These are phyloP conservation scores for Lysandra bellargus DNA, from an alignment of 2,888 invertebrate genomes.

Conservation along the genomic window DNA sequence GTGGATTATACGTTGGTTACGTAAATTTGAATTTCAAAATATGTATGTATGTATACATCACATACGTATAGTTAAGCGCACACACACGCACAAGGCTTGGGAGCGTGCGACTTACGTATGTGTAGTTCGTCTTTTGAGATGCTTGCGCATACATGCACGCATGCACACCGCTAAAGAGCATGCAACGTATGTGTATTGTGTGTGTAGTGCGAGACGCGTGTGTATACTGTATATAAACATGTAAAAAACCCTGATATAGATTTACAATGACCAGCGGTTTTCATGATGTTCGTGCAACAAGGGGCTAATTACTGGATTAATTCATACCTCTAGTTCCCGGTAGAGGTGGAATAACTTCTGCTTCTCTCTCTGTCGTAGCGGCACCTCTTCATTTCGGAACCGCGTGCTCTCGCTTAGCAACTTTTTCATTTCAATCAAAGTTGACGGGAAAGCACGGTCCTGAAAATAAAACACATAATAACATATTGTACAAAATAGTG, in stretches of 20 bases:
- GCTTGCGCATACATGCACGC: no score
- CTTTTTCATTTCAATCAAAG: slow-evolving; percentile 97
- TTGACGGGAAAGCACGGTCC: slow-evolving; percentile 95
- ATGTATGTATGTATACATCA: neutral
- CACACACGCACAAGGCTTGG: neutral
- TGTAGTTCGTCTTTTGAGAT: no score
- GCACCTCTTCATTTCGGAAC: slow-evolving; percentile 97
- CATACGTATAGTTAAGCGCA: neutral
- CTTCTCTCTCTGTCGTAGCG: slow-evolving; percentile 93
- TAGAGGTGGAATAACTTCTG: slow-evolving; percentile 92
- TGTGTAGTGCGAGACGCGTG: no score
- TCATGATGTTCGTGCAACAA: neutral
- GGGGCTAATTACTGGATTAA: neutral
- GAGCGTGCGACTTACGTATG: neutral
- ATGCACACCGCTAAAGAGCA: no score
- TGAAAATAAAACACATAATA: slow-evolving; percentile 54
- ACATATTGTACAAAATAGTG: neutral
- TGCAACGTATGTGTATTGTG: no score
- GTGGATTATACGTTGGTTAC: slow-evolving; percentile 37
- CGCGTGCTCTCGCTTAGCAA: slow-evolving; percentile 93
- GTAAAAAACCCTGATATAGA: no score
- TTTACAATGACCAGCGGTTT: no score
- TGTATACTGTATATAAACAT: no score
- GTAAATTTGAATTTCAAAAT: neutral
- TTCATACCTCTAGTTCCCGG: slow-evolving; percentile 67